Conservation (phyloP, 2,113 vertebrate species). For the Corythaixoides concolor region DNA sequence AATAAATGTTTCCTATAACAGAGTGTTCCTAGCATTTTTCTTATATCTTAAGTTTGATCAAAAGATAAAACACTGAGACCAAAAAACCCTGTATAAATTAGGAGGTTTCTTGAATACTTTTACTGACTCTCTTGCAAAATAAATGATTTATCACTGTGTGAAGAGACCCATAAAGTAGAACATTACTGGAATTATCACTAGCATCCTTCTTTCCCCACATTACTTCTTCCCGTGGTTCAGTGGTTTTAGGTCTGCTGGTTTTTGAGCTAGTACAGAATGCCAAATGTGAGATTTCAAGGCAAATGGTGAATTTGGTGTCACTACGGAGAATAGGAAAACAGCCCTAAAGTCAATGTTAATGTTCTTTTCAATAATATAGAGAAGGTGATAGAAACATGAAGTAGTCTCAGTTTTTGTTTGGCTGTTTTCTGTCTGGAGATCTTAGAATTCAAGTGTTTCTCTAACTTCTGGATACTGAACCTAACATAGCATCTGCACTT, state of each 20-base stretch:
- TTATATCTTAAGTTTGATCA: neutral
- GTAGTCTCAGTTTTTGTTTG: neutral
- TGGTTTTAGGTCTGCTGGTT: neutral
- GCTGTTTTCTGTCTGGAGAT: neutral
- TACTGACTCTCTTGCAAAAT: neutral
- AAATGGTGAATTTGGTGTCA: neutral
- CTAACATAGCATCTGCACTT: neutral
- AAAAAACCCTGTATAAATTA: neutral
- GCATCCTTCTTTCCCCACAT: neutral
- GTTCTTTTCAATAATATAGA: neutral
- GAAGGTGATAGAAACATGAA: neutral
- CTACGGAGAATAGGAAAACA: neutral
- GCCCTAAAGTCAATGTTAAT: neutral
- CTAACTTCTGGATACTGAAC: neutral
- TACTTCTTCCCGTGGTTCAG: neutral
- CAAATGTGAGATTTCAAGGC: accelerated
- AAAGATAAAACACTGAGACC: neutral
- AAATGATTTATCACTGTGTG: neutral
- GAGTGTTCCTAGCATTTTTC: neutral
- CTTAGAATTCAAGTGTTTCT: neutral
- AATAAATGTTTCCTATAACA: neutral
- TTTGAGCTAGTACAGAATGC: neutral
- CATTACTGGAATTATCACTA: neutral
- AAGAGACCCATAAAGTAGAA: neutral
- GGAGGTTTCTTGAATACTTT: neutral